Evolutionary conservation across 1,140 invertebrate genomes (phyloP).

Genomic region (Bombus balteatus): DNA sequence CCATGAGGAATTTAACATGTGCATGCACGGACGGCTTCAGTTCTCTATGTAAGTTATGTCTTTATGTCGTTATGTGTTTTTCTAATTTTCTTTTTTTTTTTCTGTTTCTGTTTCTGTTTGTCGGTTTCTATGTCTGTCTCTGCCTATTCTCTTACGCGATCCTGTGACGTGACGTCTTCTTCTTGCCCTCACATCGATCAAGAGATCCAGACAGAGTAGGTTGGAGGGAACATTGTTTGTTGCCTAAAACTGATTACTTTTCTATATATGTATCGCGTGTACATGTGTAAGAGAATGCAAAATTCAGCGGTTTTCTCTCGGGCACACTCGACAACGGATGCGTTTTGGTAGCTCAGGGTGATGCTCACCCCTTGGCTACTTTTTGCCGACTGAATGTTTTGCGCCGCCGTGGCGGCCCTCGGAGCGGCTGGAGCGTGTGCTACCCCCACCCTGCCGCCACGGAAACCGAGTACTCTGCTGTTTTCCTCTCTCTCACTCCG

Average conservation of each 20-base stretch:
- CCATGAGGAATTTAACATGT: slow-evolving; percentile 4
- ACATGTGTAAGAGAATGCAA: not conserved
- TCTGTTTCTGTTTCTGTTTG: not conserved
- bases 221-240: not conserved
- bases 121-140: not conserved
- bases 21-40: slow-evolving; percentile 22
- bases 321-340: slow-evolving; percentile 38
- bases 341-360: slow-evolving; percentile 71
- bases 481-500: not conserved
- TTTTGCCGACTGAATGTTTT: slow-evolving; percentile 84
- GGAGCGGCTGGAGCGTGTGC: slow-evolving; percentile 69
- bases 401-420: slow-evolving; percentile 75
- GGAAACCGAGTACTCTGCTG: slow-evolving; percentile 54
- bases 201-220: not conserved
- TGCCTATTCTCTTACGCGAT: too few relatives aligned
- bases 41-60: not conserved
- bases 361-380: slow-evolving; percentile 83
- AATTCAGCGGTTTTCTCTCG: not conserved
- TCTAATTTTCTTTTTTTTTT: not conserved
- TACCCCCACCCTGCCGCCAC: slow-evolving; percentile 60
- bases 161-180: not conserved
- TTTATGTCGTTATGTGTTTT: too few relatives aligned
- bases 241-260: not conserved
- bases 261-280: not conserved
- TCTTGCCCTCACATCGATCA: not conserved